Evolutionary conservation across 2,797 vertebrate genomes (phyloP), one percentile per base, ranked within the genome.

Genomic region (Prunella strophiata): DNA sequence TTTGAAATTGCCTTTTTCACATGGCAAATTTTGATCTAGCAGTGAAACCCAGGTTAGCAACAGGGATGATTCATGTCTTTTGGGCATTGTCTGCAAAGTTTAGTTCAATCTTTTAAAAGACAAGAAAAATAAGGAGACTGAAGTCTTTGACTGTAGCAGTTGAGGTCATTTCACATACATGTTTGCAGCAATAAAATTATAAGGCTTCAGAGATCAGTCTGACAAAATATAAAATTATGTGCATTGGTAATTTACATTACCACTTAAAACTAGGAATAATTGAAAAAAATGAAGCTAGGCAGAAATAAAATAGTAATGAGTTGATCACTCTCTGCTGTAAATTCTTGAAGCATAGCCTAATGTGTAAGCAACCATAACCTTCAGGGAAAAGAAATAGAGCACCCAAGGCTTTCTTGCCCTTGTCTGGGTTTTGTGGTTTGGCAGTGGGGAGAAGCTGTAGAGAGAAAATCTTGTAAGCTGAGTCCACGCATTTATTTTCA

Each of bases 401-500:
- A 80, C 62, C 83, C 20, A 78, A 68, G 82, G 68, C 65, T 73
- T 74, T 74, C 14, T 85, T 89, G 87, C 36, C 59, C 63, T 87
- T 93, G 29, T 40, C 72, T 85, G 32, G 1, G 40, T 81, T 92
- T 72, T 87, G 57, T 82, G 48, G 38, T 71, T 87, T 92, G 87
- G 57, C 72, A 63, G 36, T 29, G 48, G 73, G 61, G 47, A 83
- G 52, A 80, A 80, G 27, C 25, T 80, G 72, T 58, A 48, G 68
- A 89, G 65, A 91, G 47, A 54, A 58, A 91, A 86, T 45, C 34
- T 78, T 75, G 50, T 84, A 72, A 92, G 62, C 73, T 93, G 85
- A 91, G 62, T 68, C 85, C 3, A 14, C 1, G 26, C 17, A 45
- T 86, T 91, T 96, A 87, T 92, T 93, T 96, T 93, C 89, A 91